Conservation (phyloP, 2,888 invertebrate genomes). For the Leucania comma region DNA sequence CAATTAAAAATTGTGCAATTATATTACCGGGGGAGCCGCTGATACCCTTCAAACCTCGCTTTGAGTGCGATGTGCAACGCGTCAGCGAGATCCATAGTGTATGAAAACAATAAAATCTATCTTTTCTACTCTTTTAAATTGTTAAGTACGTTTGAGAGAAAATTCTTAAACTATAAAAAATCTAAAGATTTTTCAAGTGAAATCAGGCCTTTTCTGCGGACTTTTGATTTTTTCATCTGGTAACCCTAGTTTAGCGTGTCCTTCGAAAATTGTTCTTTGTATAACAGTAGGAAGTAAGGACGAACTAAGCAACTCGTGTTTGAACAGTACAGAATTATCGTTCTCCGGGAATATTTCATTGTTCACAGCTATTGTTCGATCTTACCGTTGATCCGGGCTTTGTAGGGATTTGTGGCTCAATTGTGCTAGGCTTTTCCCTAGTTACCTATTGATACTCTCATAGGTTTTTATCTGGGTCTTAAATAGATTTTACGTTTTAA, state of each 20-base stretch:
- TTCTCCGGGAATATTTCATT: slow-evolving; percentile 43
- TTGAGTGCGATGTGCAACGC: too few relatives aligned
- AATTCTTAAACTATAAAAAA: too few relatives aligned
- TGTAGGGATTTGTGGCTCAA: slow-evolving; percentile 45
- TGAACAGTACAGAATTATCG: slow-evolving; percentile 57
- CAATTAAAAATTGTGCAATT: too few relatives aligned
- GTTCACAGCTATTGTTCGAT: slow-evolving; percentile 48
- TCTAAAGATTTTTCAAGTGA: too few relatives aligned
- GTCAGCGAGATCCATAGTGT: too few relatives aligned
- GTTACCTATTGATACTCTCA: slow-evolving; percentile 21
- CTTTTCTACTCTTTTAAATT: too few relatives aligned
- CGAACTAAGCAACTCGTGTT: slow-evolving; percentile 40
- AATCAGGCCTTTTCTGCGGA: too few relatives aligned
- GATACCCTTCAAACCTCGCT: too few relatives aligned
- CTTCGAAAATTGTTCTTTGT: slow-evolving; percentile 58
- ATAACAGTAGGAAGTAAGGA: slow-evolving; percentile 45
- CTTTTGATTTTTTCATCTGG: too few relatives aligned
- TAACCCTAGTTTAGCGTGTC: slow-evolving; percentile 26
- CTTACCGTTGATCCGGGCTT: slow-evolving; percentile 46
- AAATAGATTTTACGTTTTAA: slow-evolving; percentile 11
- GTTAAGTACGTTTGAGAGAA: too few relatives aligned
- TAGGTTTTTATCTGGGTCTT: slow-evolving; percentile 4
- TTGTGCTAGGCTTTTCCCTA: slow-evolving; percentile 27
- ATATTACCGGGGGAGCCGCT: too few relatives aligned
- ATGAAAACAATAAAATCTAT: too few relatives aligned